These are phyloP conservation scores for Hemistola chrysoprasaria DNA, from an alignment of 2,888 invertebrate species.

Conservation along the genomic window DNA sequence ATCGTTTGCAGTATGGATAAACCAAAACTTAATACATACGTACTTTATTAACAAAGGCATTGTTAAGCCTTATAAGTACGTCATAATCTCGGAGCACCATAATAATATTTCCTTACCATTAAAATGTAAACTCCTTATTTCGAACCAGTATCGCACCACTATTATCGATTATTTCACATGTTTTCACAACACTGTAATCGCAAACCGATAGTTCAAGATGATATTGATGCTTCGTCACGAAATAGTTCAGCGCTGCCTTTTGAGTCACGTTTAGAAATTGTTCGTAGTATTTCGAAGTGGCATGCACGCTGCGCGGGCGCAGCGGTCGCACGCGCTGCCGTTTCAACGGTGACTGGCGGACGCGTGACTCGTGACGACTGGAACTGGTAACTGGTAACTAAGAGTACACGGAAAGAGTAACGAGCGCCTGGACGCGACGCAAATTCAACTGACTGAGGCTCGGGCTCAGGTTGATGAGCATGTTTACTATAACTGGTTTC, in stretches of 20 bases:
- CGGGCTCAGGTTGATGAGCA: constrained; percentile 48
- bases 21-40: constrained; percentile 11
- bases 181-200: constrained; percentile 51
- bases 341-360: constrained; percentile 62
- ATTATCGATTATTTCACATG: constrained; percentile 49
- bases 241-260: constrained; percentile 51
- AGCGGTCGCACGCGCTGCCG: constrained; percentile 48
- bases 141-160: constrained; percentile 48
- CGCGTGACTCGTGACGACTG: constrained; percentile 32
- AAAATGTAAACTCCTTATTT: constrained; percentile 55
- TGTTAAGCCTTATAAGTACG: constrained; percentile 4
- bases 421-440: neutral
- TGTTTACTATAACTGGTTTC: constrained; percentile 58
- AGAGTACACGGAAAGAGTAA: constrained; percentile 21
- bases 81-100: constrained; percentile 27
- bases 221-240: constrained; percentile 47
- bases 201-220: constrained; percentile 38
- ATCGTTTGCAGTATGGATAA: constrained; percentile 3
- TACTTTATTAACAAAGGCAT: constrained; percentile 17
- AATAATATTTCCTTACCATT: constrained; percentile 60
- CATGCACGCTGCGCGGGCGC: constrained; percentile 45
- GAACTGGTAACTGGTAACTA: constrained; percentile 14
- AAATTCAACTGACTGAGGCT: no score
- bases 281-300: constrained; percentile 36
- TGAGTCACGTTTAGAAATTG: constrained; percentile 53